Percentiles rank a stretch among this genome's conserved stretches.
phyloP scores from a whole-genome alignment of 1,140 invertebrate genomes.

The Oreohelix idahoensis region DNA sequence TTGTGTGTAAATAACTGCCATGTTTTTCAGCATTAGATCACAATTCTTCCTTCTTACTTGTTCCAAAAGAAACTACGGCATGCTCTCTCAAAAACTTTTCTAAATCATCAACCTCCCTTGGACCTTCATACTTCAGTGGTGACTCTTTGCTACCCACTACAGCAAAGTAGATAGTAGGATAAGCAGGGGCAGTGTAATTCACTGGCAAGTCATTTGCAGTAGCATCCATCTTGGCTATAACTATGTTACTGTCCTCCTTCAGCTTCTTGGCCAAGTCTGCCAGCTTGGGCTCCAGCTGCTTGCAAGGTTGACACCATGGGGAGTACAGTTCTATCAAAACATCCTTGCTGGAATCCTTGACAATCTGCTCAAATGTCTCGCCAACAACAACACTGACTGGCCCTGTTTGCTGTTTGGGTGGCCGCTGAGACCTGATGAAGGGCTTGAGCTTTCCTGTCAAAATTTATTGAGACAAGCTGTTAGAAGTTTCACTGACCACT shows the following conservation, averaged over 20 bases:
- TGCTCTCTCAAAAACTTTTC: conserved; percentile 95
- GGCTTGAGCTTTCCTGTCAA: conserved; percentile 82
- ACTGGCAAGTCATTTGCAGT: conserved; percentile 97
- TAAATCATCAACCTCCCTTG: conserved; percentile 93
- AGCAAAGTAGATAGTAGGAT: conserved; percentile 97
- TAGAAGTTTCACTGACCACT: too few species aligned
- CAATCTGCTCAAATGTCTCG: conserved; percentile 96
- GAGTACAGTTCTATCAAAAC: conserved; percentile 97
- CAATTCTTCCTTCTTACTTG: conserved; percentile 65
- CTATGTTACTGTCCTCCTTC: conserved; percentile 85
- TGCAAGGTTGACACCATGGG: conserved; percentile 99
- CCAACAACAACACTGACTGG: conserved; percentile 92
- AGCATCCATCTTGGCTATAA: conserved; percentile 98
- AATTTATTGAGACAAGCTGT: not conserved
- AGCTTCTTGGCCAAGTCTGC: conserved; percentile 94
- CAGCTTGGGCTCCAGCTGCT: conserved; percentile 92
- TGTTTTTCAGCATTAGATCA: conserved; percentile 53
- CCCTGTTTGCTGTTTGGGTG: conserved; percentile 89
- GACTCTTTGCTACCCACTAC: conserved; percentile 81
- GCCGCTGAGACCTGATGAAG: conserved; percentile 93
- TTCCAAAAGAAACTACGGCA: conserved; percentile 78
- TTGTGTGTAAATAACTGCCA: too few species aligned
- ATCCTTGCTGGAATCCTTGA: conserved; percentile 91
- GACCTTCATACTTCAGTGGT: conserved; percentile 91
- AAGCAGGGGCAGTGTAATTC: conserved; percentile 89